Conservation (phyloP, 2,797 vertebrate species). For the Ataeniobius toweri region DNA sequence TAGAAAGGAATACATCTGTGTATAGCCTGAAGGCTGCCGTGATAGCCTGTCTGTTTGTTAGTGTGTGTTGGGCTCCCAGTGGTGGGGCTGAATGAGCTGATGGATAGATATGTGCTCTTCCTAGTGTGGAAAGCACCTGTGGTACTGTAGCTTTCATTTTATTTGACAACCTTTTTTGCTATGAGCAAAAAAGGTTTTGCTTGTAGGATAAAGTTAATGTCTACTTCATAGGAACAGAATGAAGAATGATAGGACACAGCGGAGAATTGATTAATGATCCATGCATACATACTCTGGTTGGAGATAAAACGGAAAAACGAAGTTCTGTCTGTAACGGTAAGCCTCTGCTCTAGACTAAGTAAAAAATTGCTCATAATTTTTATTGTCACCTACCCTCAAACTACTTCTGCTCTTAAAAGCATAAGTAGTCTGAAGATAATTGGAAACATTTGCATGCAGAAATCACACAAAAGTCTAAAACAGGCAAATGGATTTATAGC, state of each 20-base stretch:
- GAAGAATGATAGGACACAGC: background rate
- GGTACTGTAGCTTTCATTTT: conserved; percentile 39
- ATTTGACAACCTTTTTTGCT: conserved; percentile 17
- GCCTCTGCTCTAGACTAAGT: background rate
- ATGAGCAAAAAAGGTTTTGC: conserved; percentile 25
- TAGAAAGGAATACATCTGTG: conserved; percentile 49
- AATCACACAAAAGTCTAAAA: background rate
- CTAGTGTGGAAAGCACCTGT: conserved; percentile 13
- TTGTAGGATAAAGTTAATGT: conserved; percentile 28
- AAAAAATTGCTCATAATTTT: background rate
- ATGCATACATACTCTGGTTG: background rate
- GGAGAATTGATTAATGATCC: conserved; percentile 15
- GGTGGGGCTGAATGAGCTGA: conserved; percentile 26
- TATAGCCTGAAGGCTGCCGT: conserved; percentile 51
- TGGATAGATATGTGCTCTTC: conserved; percentile 43
- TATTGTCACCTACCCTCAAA: background rate
- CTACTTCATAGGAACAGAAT: background rate
- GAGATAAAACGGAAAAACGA: background rate
- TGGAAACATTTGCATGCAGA: conserved; percentile 6
- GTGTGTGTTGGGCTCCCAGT: conserved; percentile 41
- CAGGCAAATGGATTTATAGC: background rate
- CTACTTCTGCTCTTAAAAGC: background rate
- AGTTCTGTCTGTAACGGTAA: background rate
- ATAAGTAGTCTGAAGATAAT: conserved; percentile 7
- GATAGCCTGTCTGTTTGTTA: conserved; percentile 33